Percentiles rank a stretch among this genome's conserved stretches.
These are phyloP conservation scores for Allenopithecus nigroviridis DNA, from an alignment of 2,797 vertebrate genomes.

Conservation along the genomic window DNA sequence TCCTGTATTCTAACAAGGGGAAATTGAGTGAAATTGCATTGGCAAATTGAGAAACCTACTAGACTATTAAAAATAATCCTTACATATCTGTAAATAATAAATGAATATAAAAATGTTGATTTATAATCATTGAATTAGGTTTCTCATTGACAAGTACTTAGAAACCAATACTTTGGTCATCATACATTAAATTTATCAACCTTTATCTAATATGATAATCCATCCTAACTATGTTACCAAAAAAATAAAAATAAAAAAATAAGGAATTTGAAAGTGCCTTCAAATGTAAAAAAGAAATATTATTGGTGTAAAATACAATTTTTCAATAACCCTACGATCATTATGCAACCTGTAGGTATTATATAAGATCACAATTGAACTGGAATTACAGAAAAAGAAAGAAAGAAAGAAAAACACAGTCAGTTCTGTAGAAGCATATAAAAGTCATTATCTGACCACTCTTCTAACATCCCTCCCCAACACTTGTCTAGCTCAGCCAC, in stretches of 20 bases:
- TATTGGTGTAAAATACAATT: background rate
- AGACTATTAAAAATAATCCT: background rate
- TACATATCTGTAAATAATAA: background rate
- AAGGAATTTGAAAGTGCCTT: background rate
- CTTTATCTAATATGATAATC: background rate
- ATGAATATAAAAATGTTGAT: background rate
- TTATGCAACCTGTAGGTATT: background rate
- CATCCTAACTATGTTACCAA: background rate
- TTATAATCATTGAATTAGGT: background rate
- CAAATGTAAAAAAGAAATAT: background rate
- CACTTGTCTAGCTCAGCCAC: background rate
- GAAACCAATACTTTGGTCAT: background rate
- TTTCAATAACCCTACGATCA: background rate
- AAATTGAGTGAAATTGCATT: background rate
- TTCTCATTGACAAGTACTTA: background rate
- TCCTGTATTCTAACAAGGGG: background rate
- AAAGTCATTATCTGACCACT: background rate
- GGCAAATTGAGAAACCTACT: background rate
- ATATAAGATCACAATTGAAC: background rate
- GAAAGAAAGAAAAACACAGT: background rate
- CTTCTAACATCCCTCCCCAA: background rate
- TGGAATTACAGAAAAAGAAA: background rate
- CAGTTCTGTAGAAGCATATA: background rate
- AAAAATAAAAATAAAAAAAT: background rate
- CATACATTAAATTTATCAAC: background rate